phyloP scores from a whole-genome alignment of 2,797 vertebrate genomes.

The Fistularia tabacaria region DNA sequence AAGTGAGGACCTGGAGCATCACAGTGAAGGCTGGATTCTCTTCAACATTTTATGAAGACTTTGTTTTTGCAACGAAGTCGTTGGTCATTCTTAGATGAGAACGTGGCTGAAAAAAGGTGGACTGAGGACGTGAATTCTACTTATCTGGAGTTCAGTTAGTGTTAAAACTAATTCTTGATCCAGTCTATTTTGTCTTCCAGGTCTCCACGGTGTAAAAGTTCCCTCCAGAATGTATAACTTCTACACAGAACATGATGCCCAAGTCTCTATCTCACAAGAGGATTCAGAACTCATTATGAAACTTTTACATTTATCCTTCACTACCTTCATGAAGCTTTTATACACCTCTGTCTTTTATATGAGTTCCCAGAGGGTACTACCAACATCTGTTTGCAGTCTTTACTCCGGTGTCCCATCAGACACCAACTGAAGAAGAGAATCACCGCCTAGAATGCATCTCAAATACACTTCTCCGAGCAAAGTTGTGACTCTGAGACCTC shows the following conservation, averaged over 20 bases:
- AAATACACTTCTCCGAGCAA: conserved; percentile 29
- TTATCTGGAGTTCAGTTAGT: too few relatives aligned
- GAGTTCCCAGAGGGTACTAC: conserved; percentile 40
- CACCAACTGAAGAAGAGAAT: conserved; percentile 38
- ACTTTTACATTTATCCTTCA: conserved; percentile 62
- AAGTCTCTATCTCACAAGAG: conserved; percentile 33
- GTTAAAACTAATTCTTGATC: too few relatives aligned
- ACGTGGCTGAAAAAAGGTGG: too few relatives aligned
- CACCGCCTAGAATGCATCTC: conserved; percentile 41
- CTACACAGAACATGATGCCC: conserved; percentile 20
- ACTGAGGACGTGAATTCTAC: too few relatives aligned
- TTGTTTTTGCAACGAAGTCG: too few relatives aligned
- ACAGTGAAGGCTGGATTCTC: background rate
- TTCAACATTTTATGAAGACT: background rate
- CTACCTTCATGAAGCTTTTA: conserved; percentile 56
- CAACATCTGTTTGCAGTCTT: conserved; percentile 71
- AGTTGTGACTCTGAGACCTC: too few relatives aligned
- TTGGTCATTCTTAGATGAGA: too few relatives aligned
- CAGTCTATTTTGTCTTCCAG: background rate
- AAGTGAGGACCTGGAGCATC: too few relatives aligned
- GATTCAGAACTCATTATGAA: conserved; percentile 54
- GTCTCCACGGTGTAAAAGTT: conserved; percentile 2
- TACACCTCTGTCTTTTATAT: conserved; percentile 48
- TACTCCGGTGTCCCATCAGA: conserved; percentile 48
- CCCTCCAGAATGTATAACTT: conserved; percentile 17